Percentiles rank a stretch among this genome's conserved stretches.
Conservation (phyloP, 1,140 invertebrate genomes). For the Platyscapa corneri region DNA sequence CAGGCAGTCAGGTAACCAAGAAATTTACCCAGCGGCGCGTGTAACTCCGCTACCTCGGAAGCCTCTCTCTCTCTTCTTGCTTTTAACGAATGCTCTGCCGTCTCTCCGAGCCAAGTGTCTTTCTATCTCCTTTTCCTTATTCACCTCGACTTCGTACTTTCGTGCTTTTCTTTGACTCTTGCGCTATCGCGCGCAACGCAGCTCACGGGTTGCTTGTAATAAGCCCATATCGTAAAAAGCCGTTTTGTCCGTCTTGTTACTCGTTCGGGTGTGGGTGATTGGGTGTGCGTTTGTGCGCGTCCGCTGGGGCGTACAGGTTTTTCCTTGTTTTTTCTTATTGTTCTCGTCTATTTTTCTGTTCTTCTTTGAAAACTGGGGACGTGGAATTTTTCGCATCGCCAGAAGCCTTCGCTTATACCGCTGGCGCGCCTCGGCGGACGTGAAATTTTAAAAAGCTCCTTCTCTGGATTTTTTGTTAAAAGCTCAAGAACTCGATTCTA, state of each 20-base stretch:
- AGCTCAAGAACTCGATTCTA: neutral
- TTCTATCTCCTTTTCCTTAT: neutral
- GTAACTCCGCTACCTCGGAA: conserved; percentile 21
- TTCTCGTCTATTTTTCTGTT: neutral
- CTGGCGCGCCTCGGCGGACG: neutral
- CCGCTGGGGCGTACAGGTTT: neutral
- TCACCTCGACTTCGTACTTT: neutral
- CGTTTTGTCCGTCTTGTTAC: neutral
- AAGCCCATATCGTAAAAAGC: conserved; percentile 5
- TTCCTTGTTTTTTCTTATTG: neutral
- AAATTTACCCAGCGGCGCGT: conserved; percentile 44
- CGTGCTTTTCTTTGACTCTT: neutral
- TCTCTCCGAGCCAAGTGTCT: conserved; percentile 38
- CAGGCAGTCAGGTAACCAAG: conserved; percentile 15
- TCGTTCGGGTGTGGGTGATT: neutral
- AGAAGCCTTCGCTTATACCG: neutral
- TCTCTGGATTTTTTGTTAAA: no score
- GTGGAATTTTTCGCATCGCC: neutral
- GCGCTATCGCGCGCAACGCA: neutral
- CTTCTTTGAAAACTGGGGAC: neutral
- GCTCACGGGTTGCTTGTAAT: neutral
- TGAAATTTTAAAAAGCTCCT: conserved; percentile 5
- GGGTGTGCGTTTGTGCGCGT: neutral
- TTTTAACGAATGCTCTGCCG: conserved; percentile 39
- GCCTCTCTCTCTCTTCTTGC: neutral